Base-by-base conservation (phyloP, 2,113 vertebrate genomes). In the Anhinga rufa region DNA sequence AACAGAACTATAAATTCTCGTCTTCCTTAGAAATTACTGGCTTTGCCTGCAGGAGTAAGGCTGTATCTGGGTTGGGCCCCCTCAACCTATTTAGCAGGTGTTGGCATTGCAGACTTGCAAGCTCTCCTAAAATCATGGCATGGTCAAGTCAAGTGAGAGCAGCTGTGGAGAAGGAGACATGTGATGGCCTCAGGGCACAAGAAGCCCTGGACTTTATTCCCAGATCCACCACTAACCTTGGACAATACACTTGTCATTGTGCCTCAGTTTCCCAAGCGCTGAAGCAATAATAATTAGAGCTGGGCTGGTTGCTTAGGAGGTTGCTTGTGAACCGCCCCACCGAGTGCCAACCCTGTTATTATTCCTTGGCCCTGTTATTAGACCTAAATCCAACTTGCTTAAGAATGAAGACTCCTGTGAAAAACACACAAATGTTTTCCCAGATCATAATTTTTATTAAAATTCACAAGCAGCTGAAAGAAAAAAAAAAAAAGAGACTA, bases 391-490 rank as follows among this genome's bases (percentile, higher is more conserved):
- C 68, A 78, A 70, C 86, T 57, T 62, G 79, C 84, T 93, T 96
- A 38, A 87, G 95, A 95, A 96, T 52, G 92, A 94, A 96, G 64
- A 71, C 34, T 92, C 94, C 76, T 91, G 93, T 95, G 85, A 94
- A 92, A 92, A 88, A 78, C 49, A 85, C 83, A 81, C 75, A 82
- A 76, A 76, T 1, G 2, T 57, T 92, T 96, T 95, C 95, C 86
- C 95, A 96, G 92, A 71, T 82, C 80, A 88, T 97, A 70, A 95
- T 88, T 96, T 97, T 97, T 96, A 97, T 97, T 97, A 88, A 97
- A 92, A 78, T 92, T 93, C 36, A 57, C 75, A 92, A 85, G 82
- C 78, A 89, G 71, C 85, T 75, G 71, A 88, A 93, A 79, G 48
- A 7, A 51, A 58, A 52, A 49, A 64, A 83, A 71, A 49, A 64